phyloP scores from a whole-genome alignment of 2,113 vertebrate genomes.

The Puntigrus tetrazona region DNA sequence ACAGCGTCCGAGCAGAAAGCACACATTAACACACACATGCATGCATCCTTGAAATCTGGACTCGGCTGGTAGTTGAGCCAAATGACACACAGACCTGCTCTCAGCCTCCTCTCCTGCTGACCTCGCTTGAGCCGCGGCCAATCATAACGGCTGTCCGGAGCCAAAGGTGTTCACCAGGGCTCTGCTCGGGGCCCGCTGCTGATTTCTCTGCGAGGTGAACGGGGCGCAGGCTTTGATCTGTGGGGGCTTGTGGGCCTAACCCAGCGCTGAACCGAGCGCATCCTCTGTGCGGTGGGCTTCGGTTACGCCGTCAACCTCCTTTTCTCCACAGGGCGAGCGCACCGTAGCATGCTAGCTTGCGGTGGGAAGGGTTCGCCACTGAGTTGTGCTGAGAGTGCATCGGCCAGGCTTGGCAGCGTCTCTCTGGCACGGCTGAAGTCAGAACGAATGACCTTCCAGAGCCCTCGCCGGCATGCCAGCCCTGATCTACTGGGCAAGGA shows the following conservation, averaged over 20 bases:
- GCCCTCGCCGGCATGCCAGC: constrained; percentile 60
- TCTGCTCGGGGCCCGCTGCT: constrained; percentile 56
- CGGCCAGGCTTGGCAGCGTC: constrained; percentile 21
- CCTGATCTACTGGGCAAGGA: constrained; percentile 53
- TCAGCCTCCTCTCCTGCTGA: constrained; percentile 24
- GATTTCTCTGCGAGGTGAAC: constrained; percentile 47
- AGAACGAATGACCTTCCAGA: constrained; percentile 67
- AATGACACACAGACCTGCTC: constrained; percentile 24
- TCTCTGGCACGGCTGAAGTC: constrained; percentile 51
- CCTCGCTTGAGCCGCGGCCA: constrained; percentile 59
- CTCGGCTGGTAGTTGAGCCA: constrained; percentile 27
- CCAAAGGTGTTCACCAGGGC: constrained; percentile 60
- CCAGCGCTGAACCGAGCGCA: constrained; percentile 14
- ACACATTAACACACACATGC: constrained; percentile 20
- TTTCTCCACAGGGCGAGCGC: neutral
- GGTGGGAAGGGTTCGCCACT: constrained; percentile 10
- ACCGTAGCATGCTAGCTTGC: neutral
- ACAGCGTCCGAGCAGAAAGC: constrained; percentile 9
- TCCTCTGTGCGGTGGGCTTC: neutral
- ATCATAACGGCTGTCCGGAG: constrained; percentile 54
- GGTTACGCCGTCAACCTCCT: neutral
- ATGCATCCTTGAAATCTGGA: constrained; percentile 5
- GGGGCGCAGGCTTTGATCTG: constrained; percentile 13
- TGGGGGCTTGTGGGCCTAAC: neutral
- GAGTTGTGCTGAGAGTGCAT: constrained; percentile 35